Evolutionary conservation across 2,888 invertebrate genomes (phyloP).

Genomic region (Druceiella hillmani): DNA sequence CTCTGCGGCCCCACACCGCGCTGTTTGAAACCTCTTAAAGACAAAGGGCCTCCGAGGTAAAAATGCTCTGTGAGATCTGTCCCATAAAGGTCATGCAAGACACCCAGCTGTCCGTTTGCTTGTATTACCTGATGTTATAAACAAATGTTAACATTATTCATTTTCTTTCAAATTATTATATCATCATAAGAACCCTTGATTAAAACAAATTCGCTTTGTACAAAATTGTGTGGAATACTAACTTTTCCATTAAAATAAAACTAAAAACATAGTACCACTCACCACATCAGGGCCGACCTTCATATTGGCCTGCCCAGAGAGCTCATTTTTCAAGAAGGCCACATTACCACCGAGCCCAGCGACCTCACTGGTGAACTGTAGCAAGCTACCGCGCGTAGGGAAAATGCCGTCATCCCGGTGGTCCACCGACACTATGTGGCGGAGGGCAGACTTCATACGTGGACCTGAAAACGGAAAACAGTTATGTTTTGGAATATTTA

Average conservation of each 20-base stretch:
- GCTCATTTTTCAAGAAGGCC: constrained; percentile 80
- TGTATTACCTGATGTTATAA: constrained; percentile 59
- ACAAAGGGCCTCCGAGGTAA: constrained; percentile 86
- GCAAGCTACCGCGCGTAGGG: constrained; percentile 66
- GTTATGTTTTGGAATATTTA: too few relatives aligned
- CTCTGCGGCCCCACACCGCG: constrained; percentile 83
- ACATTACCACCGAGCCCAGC: constrained; percentile 90
- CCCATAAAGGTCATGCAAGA: constrained; percentile 59
- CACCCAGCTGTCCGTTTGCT: constrained; percentile 61
- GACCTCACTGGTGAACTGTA: constrained; percentile 75
- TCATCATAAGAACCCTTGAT: background rate
- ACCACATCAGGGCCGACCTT: constrained; percentile 5
- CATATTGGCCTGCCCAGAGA: constrained; percentile 36
- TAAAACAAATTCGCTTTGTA: background rate
- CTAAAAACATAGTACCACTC: background rate
- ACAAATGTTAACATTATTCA: background rate
- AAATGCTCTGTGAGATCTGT: constrained; percentile 67
- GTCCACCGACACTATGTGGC: constrained; percentile 75
- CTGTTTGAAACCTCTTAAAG: constrained; percentile 81
- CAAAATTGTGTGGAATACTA: background rate
- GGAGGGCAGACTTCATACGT: constrained; percentile 80
- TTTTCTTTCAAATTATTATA: background rate
- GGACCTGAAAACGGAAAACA: too few relatives aligned
- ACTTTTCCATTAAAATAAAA: background rate
- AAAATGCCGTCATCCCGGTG: constrained; percentile 75